Conservation (phyloP, 2,888 invertebrate genomes). For the Protodeltote pygarga region DNA sequence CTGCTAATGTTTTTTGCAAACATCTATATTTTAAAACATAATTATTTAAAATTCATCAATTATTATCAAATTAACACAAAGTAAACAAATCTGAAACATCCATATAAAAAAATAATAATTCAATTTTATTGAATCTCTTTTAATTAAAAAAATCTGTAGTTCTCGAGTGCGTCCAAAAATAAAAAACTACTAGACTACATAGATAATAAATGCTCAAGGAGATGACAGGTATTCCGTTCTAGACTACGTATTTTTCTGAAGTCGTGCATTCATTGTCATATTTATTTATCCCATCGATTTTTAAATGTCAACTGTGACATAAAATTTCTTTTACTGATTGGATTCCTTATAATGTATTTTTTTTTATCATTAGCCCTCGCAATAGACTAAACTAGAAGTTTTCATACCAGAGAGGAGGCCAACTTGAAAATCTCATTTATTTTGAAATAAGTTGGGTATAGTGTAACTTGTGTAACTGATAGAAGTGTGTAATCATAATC, state of each 20-base stretch:
- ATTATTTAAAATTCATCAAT: too few relatives aligned
- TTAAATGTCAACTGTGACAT: constrained; percentile 16
- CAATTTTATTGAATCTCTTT: neutral
- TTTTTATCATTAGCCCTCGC: constrained; percentile 12
- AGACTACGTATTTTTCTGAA: constrained; percentile 16
- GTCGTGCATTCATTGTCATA: constrained; percentile 32
- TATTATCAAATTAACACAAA: too few relatives aligned
- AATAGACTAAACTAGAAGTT: constrained; percentile 32
- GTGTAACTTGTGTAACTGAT: constrained; percentile 65
- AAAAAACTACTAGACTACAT: too few relatives aligned
- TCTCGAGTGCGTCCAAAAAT: too few relatives aligned
- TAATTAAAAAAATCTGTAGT: neutral
- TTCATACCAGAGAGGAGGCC: constrained; percentile 44
- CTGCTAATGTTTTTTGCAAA: too few relatives aligned
- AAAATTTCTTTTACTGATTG: constrained; percentile 24
- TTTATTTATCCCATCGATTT: constrained; percentile 51
- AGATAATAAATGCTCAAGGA: constrained; percentile 29
- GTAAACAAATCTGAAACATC: too few relatives aligned
- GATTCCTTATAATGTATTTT: constrained; percentile 20
- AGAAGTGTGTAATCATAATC: constrained; percentile 78
- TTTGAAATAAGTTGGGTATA: constrained; percentile 54
- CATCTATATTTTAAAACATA: too few relatives aligned
- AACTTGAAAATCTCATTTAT: constrained; percentile 49
- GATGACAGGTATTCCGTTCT: constrained; percentile 11
- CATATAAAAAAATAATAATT: too few relatives aligned